phyloP scores from a whole-genome alignment of 1,140 invertebrate genomes.

The Melanaphis sacchari region DNA sequence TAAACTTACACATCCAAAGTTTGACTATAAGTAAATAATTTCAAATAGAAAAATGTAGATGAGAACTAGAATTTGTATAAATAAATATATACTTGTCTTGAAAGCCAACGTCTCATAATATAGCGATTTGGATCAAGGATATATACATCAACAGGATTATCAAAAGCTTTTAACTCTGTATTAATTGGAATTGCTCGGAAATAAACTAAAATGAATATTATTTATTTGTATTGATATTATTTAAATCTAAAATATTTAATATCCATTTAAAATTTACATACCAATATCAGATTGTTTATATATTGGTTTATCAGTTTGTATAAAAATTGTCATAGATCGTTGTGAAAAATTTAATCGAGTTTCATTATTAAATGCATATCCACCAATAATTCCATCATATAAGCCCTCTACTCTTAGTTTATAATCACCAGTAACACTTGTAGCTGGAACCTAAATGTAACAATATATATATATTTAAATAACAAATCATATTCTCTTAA shows the following conservation, averaged over 20 bases:
- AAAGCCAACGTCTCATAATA: conserved; percentile 90
- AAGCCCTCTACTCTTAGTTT: conserved; percentile 87
- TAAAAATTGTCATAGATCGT: conserved; percentile 93
- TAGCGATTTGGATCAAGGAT: conserved; percentile 86
- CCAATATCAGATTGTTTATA: conserved; percentile 92
- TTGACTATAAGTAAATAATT: conserved; percentile 69
- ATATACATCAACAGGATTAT: conserved; percentile 86
- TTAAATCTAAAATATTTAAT: not conserved
- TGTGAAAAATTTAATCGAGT: conserved; percentile 81
- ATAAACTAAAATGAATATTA: conserved; percentile 70
- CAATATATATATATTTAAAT: not conserved
- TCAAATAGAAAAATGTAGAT: not conserved
- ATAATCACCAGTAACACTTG: conserved; percentile 81
- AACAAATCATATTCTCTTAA: not conserved
- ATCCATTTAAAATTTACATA: conserved; percentile 62
- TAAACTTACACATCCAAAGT: conserved; percentile 89
- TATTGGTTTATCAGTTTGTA: conserved; percentile 93
- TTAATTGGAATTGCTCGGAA: conserved; percentile 90
- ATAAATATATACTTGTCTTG: conserved; percentile 71
- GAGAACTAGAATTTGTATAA: not conserved
- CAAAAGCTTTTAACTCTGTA: conserved; percentile 85
- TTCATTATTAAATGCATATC: conserved; percentile 84
- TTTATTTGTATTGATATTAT: not conserved
- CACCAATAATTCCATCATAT: conserved; percentile 82
- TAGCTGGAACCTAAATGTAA: conserved; percentile 75